Evolutionary conservation across 2,797 vertebrate genomes (phyloP).

Genomic region (Myotis pilosus): DNA sequence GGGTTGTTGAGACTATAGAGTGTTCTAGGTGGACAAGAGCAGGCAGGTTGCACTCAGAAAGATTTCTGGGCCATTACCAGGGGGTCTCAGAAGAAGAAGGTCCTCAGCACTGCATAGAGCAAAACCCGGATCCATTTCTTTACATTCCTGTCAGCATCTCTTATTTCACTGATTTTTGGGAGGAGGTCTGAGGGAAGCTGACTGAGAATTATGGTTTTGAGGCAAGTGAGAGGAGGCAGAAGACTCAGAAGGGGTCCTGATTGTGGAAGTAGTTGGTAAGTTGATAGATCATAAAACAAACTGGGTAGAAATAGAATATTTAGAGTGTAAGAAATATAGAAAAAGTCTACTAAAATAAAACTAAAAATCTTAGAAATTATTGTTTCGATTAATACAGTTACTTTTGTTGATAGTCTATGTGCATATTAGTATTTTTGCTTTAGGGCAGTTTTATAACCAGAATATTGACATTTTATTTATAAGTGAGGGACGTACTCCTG

Average conservation of each 20-base stretch:
- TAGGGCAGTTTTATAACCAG: neutral
- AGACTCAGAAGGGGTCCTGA: neutral
- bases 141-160: neutral
- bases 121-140: neutral
- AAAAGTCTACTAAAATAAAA: slow-evolving; percentile 10
- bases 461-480: neutral
- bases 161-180: neutral
- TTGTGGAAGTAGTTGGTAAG: neutral
- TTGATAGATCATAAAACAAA: neutral
- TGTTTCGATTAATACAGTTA: slow-evolving; percentile 28
- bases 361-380: neutral
- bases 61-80: neutral
- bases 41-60: neutral
- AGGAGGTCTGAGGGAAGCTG: neutral
- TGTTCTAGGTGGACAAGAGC: neutral
- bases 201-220: neutral
- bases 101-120: neutral
- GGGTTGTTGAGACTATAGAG: neutral
- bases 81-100: neutral
- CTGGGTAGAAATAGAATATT: slow-evolving; percentile 6
- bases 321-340: neutral
- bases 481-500: slow-evolving; percentile 6
- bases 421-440: neutral
- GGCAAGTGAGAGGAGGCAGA: neutral
- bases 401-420: neutral